These are phyloP conservation scores for Diglossa cyanea DNA, from an alignment of 2,797 vertebrate genomes.

Conservation along the genomic window DNA sequence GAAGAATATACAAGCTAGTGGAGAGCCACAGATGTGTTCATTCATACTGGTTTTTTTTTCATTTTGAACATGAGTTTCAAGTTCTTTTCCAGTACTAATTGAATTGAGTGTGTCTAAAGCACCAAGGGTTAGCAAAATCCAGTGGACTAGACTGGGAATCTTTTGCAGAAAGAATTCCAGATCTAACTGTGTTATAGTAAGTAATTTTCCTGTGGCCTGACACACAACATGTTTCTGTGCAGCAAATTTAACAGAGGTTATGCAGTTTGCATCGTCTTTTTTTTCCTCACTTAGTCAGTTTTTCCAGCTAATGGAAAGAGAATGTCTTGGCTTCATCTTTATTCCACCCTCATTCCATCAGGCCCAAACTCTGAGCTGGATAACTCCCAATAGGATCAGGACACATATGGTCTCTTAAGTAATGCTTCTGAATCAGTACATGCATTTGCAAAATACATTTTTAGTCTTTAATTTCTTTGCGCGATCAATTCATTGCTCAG, in stretches of 20 bases:
- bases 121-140: not conserved
- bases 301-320: constrained; percentile 43
- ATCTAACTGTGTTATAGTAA: not conserved
- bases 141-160: not conserved
- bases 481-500: not conserved
- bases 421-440: constrained; percentile 11
- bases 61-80: not conserved
- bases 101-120: not conserved
- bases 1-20: not conserved
- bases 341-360: constrained; percentile 32
- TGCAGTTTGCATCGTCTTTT: not conserved
- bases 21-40: not conserved
- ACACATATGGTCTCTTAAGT: constrained; percentile 1
- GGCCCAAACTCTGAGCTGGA: not conserved
- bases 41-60: not conserved
- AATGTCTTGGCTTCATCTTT: constrained; percentile 34
- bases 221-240: not conserved
- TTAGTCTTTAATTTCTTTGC: not conserved
- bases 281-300: not conserved
- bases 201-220: not conserved
- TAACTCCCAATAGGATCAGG: not conserved
- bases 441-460: not conserved
- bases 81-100: not conserved
- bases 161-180: not conserved
- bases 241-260: not conserved